Evolutionary conservation across 2,888 invertebrate genomes (phyloP), one percentile per base, ranked within the genome.

Genomic region (Thymelicus acteon): DNA sequence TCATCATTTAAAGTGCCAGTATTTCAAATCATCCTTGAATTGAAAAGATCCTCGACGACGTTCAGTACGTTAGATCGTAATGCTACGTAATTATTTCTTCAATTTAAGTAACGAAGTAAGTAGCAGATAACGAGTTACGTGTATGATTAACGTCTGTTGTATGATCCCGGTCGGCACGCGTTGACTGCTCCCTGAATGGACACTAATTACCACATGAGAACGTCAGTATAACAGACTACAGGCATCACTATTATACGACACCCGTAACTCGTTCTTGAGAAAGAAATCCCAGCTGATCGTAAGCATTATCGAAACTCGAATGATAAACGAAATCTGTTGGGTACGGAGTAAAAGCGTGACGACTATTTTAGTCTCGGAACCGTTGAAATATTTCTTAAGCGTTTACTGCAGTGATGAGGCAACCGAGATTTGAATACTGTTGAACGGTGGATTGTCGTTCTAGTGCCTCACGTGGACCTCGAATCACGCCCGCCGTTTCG

Each of bases 201-300:
- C 85, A 83, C 83, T 90, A 90, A 91, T 91, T 91, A 86, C 82
- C 78, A 82, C 85, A 87, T 82, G 83, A 82, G 82, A 79, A 81
- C 81, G 81, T 81, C 80, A 80, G 80, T 80, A n/a, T n/a, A n/a
- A n/a, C n/a, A n/a, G n/a, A n/a, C n/a, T n/a, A 78, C 80, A 81
- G 79, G 78, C 82, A 81, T 80, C 81, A 82, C 78, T 79, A 75
- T 79, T 78, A 80, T 80, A 82, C 76, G 79, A 79, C 76, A 73
- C 79, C 77, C 78, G 77, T 82, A 82, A 85, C 82, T 81, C 78
- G 80, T 79, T 79, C 85, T 85, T 88, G 87, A 85, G 85, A 87
- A 87, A 84, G 79, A 81, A 85, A 86, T 85, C 80, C 77, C 74
- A 75, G 77, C 73, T 75, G 72, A 72, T 78, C 80, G 79, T 76